Evolutionary conservation across 2,797 vertebrate species (phyloP), one percentile per base, ranked within the genome.

Genomic region (Xerus rutilus): DNA sequence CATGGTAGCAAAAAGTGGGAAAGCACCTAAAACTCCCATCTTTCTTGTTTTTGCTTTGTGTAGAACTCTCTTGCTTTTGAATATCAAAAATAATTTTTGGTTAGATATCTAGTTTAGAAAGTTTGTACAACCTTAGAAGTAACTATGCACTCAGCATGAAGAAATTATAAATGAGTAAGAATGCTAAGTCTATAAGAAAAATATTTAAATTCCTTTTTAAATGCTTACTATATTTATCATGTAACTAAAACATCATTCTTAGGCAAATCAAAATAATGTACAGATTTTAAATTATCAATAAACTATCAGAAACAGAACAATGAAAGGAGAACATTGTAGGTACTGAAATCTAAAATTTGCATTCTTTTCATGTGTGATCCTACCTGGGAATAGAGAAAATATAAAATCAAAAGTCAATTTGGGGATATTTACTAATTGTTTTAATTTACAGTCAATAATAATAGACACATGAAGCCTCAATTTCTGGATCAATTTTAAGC

Each of bases 271-370:
- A 85, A 88, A 81, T 57, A 67, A 92, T 72, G 25, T 52, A 35
- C 28, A 77, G 18, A 86, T 89, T 88, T 95, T 76, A 77, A 81
- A 81, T 82, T 28, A 28, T 77, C 73, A 95, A 59, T 20, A 72
- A 96, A 94, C 30, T 85, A 54, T 81, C 21, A 89, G 79, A 84
- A 92, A 88, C 57, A 90, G 39, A 96, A 14, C 43, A 91, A 65
- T 67, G 57, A 77, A 74, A 74, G 30, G 21, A 96, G 88, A 91
- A 93, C 47, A 69, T 81, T 57, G 49, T 17, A 95, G 73, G 17
- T n/a, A 52, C 30, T 93, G 95, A 93, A 23, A 92, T 94, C 94
- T 95, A 79, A 96, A 96, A 97, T 28, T 81, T 95, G 9, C 12
- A 43, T 95, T 95, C 9, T 93, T 94, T 88, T 83, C 35, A 70